phyloP scores from a whole-genome alignment of 2,888 invertebrate genomes.

The Pseudococcus longispinus region DNA sequence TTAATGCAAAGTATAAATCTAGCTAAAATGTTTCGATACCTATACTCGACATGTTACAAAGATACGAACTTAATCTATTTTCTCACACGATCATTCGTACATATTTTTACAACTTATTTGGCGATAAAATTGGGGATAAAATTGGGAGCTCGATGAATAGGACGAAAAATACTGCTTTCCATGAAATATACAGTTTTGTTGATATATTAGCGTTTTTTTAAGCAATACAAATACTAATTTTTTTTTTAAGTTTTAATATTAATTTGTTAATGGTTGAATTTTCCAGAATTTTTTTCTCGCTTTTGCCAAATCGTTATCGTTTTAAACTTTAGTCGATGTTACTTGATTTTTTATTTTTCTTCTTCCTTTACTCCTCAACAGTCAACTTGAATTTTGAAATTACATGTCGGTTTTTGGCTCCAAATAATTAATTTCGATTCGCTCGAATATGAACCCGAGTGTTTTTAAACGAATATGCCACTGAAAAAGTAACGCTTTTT shows the following conservation, averaged over 20 bases:
- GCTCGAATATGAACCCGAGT: neutral
- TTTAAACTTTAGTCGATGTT: conserved; percentile 20
- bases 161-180: neutral
- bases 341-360: conserved; percentile 26
- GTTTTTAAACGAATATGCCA: neutral
- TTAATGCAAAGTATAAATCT: too few relatives aligned
- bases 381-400: neutral
- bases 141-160: neutral
- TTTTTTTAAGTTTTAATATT: conserved; percentile 13
- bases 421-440: neutral
- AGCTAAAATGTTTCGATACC: too few relatives aligned
- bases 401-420: neutral
- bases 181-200: conserved; percentile 19
- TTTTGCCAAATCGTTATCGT: conserved; percentile 31
- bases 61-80: too few relatives aligned
- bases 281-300: neutral
- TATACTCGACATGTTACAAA: too few relatives aligned
- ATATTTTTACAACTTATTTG: too few relatives aligned
- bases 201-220: conserved; percentile 18
- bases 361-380: neutral
- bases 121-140: too few relatives aligned
- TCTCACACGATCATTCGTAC: too few relatives aligned
- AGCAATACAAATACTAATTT: conserved; percentile 25
- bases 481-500: neutral
- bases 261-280: conserved; percentile 42